Base-by-base conservation (phyloP, 2,113 vertebrate genomes). In the Pagrus major region DNA sequence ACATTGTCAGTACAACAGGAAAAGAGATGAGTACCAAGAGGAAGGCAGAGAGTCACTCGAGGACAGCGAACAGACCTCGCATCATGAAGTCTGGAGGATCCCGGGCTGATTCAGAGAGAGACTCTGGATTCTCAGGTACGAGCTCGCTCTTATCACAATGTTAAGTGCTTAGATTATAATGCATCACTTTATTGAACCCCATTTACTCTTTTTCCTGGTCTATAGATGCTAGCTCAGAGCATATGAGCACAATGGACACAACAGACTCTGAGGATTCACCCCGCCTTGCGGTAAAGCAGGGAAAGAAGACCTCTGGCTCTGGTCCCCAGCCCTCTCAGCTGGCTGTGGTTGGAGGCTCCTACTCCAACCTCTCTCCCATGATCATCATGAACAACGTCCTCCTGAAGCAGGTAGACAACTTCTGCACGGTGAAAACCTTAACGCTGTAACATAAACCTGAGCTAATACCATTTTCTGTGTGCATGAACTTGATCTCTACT, bases 361-460 rank as follows among this genome's bases (percentile, higher is more conserved):
- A 96, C 86, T 94, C 96, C 4, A 65, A 82, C 0, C 92, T 97
- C 5, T 95, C 96, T 44, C 94, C 96, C 11, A 95, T 97, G 96
- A 96, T 97, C 0, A 94, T 98, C 87, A 97, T 98, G 97, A 98
- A 98, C 94, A 98, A 97, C 8, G 95, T 97, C 10, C 83, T 98
- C 71, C 95, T 98, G 54, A 97, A 96, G 69, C 96, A 97, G 96
- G 97, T 98, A 93, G n/a, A 4, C 4, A 6, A 25, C 20, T 39
- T 44, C 44, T 25, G 29, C 58, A 25, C 54, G 58, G 3, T 6
- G 25, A 52, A 58, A 67, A 35, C 27, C 9, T 12, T 55, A 20
- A 33, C 9, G 44, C n/a, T 35, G 31, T 66, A 55, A 9, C 23
- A 1, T 46, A 18, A 47, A 61, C n/a, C 23, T 0, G 5, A 65